Evolutionary conservation across 2,113 vertebrate genomes (phyloP).

Genomic region (Drymodes brunneopygia): DNA sequence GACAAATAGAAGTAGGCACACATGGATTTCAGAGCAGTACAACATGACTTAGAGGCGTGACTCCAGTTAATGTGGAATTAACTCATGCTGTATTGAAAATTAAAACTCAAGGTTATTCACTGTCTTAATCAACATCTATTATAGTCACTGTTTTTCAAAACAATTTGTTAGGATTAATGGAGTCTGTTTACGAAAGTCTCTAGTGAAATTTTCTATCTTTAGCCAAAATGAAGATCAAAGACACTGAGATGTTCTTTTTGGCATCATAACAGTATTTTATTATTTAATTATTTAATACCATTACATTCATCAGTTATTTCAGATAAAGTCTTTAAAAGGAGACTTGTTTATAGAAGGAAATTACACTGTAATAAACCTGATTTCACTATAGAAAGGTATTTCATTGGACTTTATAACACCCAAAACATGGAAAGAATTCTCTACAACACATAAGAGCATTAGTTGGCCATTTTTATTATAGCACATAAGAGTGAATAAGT

Average conservation of each 20-base stretch:
- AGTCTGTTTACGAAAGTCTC: neutral
- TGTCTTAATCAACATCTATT: conserved; percentile 16
- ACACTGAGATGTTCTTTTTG: neutral
- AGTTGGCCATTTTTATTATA: neutral
- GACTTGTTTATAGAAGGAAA: neutral
- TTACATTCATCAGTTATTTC: neutral
- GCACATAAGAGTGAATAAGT: neutral
- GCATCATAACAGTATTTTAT: neutral
- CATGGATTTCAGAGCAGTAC: neutral
- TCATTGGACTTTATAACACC: neutral
- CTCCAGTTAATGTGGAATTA: conserved; percentile 1
- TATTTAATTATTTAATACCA: conserved; percentile 38
- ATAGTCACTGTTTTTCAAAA: neutral
- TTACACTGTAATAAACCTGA: neutral
- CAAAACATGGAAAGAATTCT: neutral
- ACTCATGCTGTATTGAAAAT: conserved; percentile 4
- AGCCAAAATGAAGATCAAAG: conserved; percentile 43
- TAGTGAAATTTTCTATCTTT: conserved; percentile 10
- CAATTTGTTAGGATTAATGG: conserved; percentile 36
- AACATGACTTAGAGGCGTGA: neutral
- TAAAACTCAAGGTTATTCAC: conserved; percentile 31
- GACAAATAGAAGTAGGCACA: neutral
- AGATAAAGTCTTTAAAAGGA: neutral
- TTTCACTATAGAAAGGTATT: neutral
- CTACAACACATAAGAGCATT: neutral